Evolutionary conservation across 35 echinoderm and acorn worm species (phyloP).

Genomic region (Apostichopus parvimensis): DNA sequence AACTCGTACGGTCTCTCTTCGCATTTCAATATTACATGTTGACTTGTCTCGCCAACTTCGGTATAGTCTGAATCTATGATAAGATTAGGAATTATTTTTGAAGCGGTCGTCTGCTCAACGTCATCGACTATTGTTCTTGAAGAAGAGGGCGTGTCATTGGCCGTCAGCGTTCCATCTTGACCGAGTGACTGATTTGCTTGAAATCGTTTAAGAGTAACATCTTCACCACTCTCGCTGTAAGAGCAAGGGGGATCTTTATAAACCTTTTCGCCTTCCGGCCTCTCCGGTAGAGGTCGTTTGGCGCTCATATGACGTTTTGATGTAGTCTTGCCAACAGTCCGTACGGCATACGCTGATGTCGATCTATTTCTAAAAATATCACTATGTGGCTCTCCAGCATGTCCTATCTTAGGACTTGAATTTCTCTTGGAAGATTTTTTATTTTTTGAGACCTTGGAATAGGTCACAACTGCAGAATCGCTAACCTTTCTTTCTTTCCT

Average conservation of each 20-base stretch:
- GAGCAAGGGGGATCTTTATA: slow-evolving; percentile 19
- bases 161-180: not conserved
- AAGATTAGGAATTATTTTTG: not conserved
- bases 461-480: slow-evolving; percentile 9
- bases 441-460: slow-evolving; percentile 29
- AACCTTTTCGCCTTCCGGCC: not conserved
- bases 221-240: slow-evolving; percentile 11
- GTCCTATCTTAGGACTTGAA: not conserved
- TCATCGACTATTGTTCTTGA: no score
- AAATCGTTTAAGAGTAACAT: not conserved
- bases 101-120: not conserved
- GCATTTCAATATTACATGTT: not conserved
- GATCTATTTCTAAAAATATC: not conserved
- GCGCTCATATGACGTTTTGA: slow-evolving; percentile 36
- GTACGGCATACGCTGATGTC: slow-evolving; percentile 34
- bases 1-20: slow-evolving; percentile 41
- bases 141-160: not conserved
- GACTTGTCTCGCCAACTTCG: not conserved
- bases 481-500: slow-evolving; percentile 20
- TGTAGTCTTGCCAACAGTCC: slow-evolving; percentile 6
- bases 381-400: not conserved
- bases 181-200: not conserved
- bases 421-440: slow-evolving; percentile 18
- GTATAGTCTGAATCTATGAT: slow-evolving; percentile 35
- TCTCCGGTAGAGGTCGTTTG: slow-evolving; percentile 34